A percentile compares a stretch with the other conserved stretches of the same genome.
phyloP scores from a whole-genome alignment of 2,113 vertebrate genomes.

The Morphnarchus princeps region DNA sequence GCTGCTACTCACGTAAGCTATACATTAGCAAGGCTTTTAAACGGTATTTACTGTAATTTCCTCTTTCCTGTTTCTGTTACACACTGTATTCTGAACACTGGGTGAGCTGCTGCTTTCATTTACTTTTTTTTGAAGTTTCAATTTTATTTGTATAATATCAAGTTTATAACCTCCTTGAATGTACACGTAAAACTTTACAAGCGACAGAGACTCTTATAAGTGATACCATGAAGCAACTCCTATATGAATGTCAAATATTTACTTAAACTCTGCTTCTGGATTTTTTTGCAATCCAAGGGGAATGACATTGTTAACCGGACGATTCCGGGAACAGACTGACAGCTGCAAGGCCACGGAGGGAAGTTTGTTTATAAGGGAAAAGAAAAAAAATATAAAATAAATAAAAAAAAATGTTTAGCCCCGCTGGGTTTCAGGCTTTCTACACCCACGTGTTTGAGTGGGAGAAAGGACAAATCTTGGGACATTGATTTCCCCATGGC shows the following conservation, averaged over 20 bases:
- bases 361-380: slow-evolving; percentile 65
- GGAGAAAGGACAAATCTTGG: slow-evolving; percentile 64
- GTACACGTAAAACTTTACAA: neutral
- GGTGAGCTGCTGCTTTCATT: neutral
- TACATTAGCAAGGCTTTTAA: neutral
- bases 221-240: neutral
- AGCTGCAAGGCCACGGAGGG: slow-evolving; percentile 68
- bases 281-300: slow-evolving; percentile 63
- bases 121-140: neutral
- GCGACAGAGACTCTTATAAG: neutral
- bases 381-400: neutral
- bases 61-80: neutral
- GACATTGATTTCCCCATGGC: slow-evolving; percentile 57
- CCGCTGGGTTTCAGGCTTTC: slow-evolving; percentile 51
- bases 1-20: slow-evolving; percentile 60
- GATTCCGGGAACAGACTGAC: slow-evolving; percentile 65
- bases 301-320: slow-evolving; percentile 60
- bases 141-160: neutral
- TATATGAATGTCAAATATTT: slow-evolving; percentile 71
- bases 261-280: slow-evolving; percentile 72
- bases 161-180: neutral
- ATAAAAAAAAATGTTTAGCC: slow-evolving; percentile 1
- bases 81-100: neutral
- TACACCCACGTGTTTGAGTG: slow-evolving; percentile 63
- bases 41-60: neutral